These are phyloP conservation scores for Nerophis ophidion DNA, from an alignment of 2,113 vertebrate species.

Conservation along the genomic window DNA sequence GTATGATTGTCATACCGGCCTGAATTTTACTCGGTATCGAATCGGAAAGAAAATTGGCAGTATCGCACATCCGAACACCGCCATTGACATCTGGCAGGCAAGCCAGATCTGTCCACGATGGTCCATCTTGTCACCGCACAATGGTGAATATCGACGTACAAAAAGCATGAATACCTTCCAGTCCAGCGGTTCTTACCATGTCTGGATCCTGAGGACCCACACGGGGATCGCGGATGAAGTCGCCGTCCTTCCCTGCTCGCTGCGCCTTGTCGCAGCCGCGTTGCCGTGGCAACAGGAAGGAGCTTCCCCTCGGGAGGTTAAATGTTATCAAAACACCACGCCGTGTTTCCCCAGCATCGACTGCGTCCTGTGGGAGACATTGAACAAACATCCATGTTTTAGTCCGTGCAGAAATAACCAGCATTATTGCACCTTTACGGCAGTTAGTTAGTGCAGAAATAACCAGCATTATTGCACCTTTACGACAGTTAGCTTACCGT, in stretches of 20 bases:
- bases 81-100: too few species aligned
- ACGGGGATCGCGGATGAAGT: neutral
- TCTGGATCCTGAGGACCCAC: slow-evolving; percentile 26
- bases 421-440: neutral
- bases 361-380: neutral
- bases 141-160: neutral
- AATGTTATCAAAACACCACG: slow-evolving; percentile 45
- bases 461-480: too few species aligned
- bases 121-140: neutral
- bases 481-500: neutral
- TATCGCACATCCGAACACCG: too few species aligned
- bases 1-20: too few species aligned
- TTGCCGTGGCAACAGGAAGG: slow-evolving; percentile 68
- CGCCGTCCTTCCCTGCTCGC: slow-evolving; percentile 18
- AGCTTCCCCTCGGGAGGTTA: slow-evolving; percentile 40
- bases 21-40: too few species aligned
- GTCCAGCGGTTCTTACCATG: slow-evolving; percentile 62
- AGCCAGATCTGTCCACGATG: neutral
- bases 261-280: slow-evolving; percentile 45
- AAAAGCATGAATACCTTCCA: neutral
- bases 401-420: too few species aligned
- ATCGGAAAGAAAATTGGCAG: too few species aligned
- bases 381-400: neutral
- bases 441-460: neutral
- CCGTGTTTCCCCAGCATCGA: slow-evolving; percentile 13